Percentiles rank a stretch among this genome's conserved stretches.
Evolutionary conservation across 2,113 vertebrate genomes (phyloP).

Genomic region (Oxygymnocypris stewartii): DNA sequence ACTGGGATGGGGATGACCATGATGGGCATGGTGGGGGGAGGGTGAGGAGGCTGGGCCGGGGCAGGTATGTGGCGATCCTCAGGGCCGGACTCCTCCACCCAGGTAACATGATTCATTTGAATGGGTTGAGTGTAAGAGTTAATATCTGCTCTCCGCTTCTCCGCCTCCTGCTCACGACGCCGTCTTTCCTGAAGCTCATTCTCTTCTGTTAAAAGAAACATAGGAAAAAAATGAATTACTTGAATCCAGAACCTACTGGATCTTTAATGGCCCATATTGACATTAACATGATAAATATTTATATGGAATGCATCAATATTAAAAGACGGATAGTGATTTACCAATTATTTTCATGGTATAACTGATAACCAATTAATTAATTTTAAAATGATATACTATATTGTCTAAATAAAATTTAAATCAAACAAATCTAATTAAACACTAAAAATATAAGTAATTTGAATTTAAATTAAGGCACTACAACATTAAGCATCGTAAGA

Average conservation of each 20-base stretch:
- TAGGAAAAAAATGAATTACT: not conserved
- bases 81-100: conserved; percentile 55
- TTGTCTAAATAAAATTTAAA: not conserved
- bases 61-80: conserved; percentile 58
- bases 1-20: conserved; percentile 87
- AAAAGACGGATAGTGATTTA: not conserved
- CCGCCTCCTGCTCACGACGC: conserved; percentile 79
- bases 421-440: not conserved
- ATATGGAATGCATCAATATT: not conserved
- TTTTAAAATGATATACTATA: not conserved
- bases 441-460: not conserved
- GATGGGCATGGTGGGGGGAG: conserved; percentile 76
- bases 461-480: not conserved
- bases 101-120: conserved; percentile 73
- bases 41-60: conserved; percentile 71
- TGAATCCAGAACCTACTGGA: not conserved
- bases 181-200: conserved; percentile 83
- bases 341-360: not conserved
- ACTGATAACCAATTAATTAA: not conserved
- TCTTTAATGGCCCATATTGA: not conserved
- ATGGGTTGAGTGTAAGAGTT: conserved; percentile 61
- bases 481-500: not conserved
- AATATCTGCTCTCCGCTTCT: conserved; percentile 74
- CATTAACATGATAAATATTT: not conserved
- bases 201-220: conserved; percentile 78